Conservation (phyloP, 1,140 invertebrate genomes). For the Stenopsyche tienmushanensis region DNA sequence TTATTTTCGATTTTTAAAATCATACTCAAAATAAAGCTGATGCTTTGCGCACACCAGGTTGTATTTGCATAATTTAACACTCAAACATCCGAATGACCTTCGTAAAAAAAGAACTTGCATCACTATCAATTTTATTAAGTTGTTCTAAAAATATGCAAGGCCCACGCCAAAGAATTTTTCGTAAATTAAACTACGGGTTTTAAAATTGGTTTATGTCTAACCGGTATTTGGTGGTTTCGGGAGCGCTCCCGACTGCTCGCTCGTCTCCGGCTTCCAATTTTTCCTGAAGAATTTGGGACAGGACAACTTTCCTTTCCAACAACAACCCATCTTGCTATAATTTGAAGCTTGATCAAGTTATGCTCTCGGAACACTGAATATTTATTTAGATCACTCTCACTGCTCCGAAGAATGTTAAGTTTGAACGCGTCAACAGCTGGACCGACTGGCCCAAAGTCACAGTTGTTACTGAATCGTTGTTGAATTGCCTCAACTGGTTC, state of each 20-base stretch:
- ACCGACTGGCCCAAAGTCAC: too few species aligned
- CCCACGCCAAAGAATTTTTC: background rate
- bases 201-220: background rate
- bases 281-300: conserved; percentile 29
- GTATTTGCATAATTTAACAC: background rate
- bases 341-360: too few species aligned
- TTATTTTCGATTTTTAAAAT: background rate
- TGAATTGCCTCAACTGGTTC: too few species aligned
- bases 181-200: background rate
- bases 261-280: conserved; percentile 28
- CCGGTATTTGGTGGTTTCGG: conserved; percentile 30
- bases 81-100: background rate
- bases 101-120: background rate
- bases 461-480: too few species aligned
- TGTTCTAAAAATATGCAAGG: background rate
- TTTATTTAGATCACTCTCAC: too few species aligned
- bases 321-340: too few species aligned
- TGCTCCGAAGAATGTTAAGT: too few species aligned
- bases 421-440: too few species aligned
- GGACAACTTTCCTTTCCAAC: too few species aligned
- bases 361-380: too few species aligned
- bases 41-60: background rate
- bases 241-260: conserved; percentile 8
- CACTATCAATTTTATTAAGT: background rate
- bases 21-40: background rate